Evolutionary conservation across 2,888 invertebrate genomes (phyloP).

Genomic region (Ormyrus labotus): DNA sequence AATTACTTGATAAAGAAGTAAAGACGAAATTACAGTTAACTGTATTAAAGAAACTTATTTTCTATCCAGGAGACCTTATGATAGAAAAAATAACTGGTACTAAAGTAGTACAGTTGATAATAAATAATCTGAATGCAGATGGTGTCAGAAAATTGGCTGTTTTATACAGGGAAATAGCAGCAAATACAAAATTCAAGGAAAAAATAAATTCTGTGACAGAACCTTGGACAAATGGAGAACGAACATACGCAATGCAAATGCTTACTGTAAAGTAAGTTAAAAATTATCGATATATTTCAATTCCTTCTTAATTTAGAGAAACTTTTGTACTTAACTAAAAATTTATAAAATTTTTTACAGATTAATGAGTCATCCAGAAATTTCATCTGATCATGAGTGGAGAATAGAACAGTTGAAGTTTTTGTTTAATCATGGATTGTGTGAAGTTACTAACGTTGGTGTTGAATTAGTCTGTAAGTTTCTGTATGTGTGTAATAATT

Average conservation of each 20-base stretch:
- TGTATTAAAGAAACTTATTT: slow-evolving; percentile 81
- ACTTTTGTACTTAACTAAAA: neutral
- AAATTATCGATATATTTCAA: neutral
- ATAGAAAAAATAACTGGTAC: slow-evolving; percentile 85
- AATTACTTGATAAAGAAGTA: slow-evolving; percentile 76
- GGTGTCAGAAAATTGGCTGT: slow-evolving; percentile 82
- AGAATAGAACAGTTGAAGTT: slow-evolving; percentile 82
- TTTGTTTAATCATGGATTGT: slow-evolving; percentile 81
- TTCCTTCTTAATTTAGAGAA: slow-evolving; percentile 17
- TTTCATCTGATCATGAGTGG: slow-evolving; percentile 80
- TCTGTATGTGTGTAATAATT: slow-evolving; percentile 3
- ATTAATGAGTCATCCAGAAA: slow-evolving; percentile 78
- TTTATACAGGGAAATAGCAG: slow-evolving; percentile 80
- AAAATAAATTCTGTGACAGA: slow-evolving; percentile 77
- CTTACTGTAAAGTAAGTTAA: slow-evolving; percentile 71
- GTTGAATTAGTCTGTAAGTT: slow-evolving; percentile 80
- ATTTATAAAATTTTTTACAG: slow-evolving; percentile 63
- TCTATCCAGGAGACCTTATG: slow-evolving; percentile 84
- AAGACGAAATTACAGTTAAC: slow-evolving; percentile 78
- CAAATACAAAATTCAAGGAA: slow-evolving; percentile 78
- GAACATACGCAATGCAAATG: slow-evolving; percentile 81
- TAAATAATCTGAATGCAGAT: slow-evolving; percentile 79
- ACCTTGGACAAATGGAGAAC: slow-evolving; percentile 83
- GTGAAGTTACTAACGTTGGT: slow-evolving; percentile 80
- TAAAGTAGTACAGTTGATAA: slow-evolving; percentile 81